phyloP scores from a whole-genome alignment of 2,888 invertebrate species.

The Drosophila helvetica region DNA sequence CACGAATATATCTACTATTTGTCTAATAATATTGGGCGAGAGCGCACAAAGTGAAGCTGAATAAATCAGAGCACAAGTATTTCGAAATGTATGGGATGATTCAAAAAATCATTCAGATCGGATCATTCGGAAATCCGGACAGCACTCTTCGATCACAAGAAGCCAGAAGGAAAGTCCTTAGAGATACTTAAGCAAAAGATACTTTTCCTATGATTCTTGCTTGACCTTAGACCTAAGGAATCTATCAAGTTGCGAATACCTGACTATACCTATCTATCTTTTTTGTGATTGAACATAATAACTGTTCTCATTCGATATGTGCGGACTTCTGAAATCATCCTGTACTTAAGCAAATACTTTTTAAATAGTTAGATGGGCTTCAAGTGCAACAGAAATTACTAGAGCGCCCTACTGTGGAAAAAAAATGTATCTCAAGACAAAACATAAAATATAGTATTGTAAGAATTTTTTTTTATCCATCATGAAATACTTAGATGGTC shows the following conservation, averaged over 20 bases:
- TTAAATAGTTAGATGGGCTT: slow-evolving; percentile 18
- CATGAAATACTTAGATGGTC: slow-evolving; percentile 15
- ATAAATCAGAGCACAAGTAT: background rate
- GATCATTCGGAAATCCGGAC: background rate
- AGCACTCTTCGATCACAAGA: background rate
- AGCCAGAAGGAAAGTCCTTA: background rate
- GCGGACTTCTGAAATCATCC: too few relatives aligned
- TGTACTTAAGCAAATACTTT: background rate
- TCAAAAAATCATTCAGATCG: too few relatives aligned
- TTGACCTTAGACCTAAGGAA: too few relatives aligned
- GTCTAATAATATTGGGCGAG: background rate
- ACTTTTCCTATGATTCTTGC: too few relatives aligned
- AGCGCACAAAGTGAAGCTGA: background rate
- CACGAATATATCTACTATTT: too few relatives aligned
- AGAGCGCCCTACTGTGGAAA: background rate
- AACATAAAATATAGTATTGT: background rate
- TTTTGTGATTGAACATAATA: too few relatives aligned
- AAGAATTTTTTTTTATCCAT: background rate
- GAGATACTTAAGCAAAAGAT: too few relatives aligned
- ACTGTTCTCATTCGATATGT: too few relatives aligned
- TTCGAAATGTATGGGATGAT: background rate
- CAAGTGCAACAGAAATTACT: slow-evolving; percentile 3
- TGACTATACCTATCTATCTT: too few relatives aligned
- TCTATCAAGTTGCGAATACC: too few relatives aligned
- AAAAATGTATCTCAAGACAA: slow-evolving; percentile 10